Base-by-base conservation (phyloP, 2,113 vertebrate species). In the Lanius ludovicianus region DNA sequence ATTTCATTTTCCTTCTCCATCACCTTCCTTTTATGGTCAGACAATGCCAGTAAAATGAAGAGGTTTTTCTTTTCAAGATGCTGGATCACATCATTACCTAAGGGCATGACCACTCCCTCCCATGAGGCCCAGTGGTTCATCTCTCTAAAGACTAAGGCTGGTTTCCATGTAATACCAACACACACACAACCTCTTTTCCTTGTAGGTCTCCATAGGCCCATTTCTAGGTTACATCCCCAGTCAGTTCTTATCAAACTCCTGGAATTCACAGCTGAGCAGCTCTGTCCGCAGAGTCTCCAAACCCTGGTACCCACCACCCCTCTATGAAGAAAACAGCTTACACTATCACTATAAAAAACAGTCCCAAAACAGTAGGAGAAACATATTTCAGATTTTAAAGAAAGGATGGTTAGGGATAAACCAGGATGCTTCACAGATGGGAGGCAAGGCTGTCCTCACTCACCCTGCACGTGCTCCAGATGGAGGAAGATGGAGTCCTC, bases 401-500 rank as follows among this genome's bases (percentile, higher is more conserved):
- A 10, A 37, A 50, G 50, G 37, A 41, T 39, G 16, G 35, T 10
- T 76, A 53, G 35, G 30, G 37, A 28, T 56, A 81, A 76, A 80
- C 27, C 30, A 41, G 52, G 44, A 44, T 42, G 71, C 31, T 68
- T 67, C 65, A 84, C 4, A 30, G 59, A 84, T 5, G 6, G 59
- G 12, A 82, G n/a, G 44, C 13, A 35, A 41, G 28, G 24, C 39
- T 55, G 53, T 27, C 64, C 27, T 37, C 53, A 92, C 98, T 98
- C 96, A 99, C 99, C 99, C 98, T 98, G 98, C 77, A 99, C 97
- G 0, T 99, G 98, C 81, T 99, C 99, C 93, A 99, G 98, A 93
- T 99, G 99, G 73, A 99, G 98, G 92, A 99, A 99, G 96, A 99
- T 98, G 9, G 98, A 98, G 80, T 99, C 99, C 88, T 99, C 99